Evolutionary conservation across 53 echinoderm and acorn worm genomes (phyloP).

Genomic region (Pentamera pediparva): DNA sequence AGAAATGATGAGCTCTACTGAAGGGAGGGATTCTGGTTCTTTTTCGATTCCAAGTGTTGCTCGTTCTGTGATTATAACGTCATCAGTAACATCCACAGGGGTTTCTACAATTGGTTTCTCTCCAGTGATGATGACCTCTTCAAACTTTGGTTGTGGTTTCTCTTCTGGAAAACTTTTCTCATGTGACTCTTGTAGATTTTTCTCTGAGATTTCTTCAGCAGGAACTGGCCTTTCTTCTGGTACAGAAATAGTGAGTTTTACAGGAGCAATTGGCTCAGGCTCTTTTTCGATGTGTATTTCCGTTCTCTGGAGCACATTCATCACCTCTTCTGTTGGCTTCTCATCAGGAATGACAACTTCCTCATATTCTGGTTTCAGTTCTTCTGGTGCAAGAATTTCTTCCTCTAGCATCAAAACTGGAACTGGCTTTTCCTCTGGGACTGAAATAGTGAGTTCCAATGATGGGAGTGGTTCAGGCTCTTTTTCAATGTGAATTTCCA

Average conservation of each 20-base stretch:
- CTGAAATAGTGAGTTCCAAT: constrained; percentile 1
- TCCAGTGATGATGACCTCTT: constrained; percentile 40
- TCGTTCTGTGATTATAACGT: constrained; percentile 7
- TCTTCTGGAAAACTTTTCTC: background rate
- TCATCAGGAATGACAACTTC: constrained; percentile 43
- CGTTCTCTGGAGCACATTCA: background rate
- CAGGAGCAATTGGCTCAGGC: background rate
- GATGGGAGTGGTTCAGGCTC: constrained; percentile 9
- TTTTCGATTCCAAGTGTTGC: constrained; percentile 35
- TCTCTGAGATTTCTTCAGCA: no score
- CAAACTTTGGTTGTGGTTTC: constrained; percentile 42
- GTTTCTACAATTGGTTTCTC: constrained; percentile 20
- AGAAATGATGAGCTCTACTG: constrained; percentile 24
- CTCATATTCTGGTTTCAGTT: constrained; percentile 29
- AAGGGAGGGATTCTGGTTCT: constrained; percentile 10
- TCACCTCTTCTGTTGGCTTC: constrained; percentile 40
- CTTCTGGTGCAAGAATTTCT: background rate
- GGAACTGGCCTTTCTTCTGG: no score
- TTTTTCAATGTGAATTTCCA: constrained; percentile 1
- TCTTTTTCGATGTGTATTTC: background rate
- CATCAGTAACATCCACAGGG: constrained; percentile 3
- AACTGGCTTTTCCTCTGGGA: background rate
- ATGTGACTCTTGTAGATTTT: no score
- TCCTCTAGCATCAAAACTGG: background rate
- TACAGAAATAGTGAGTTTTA: background rate